These are phyloP conservation scores for Lordiphosa mommai DNA, from an alignment of 1,140 invertebrate genomes.

Conservation along the genomic window DNA sequence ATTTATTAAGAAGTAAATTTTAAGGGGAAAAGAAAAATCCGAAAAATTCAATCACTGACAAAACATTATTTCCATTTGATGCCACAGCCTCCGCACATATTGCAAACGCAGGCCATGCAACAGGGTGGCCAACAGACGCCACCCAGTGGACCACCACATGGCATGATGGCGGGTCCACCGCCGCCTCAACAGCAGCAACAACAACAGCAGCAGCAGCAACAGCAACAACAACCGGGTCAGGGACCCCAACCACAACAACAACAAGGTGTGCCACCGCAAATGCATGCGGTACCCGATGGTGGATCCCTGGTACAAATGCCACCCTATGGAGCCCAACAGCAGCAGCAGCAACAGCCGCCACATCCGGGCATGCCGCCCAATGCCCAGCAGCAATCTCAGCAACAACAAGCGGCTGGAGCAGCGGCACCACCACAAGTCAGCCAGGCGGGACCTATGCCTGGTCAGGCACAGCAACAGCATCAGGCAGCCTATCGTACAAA, in stretches of 20 bases:
- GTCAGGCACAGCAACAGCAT: slow-evolving; percentile 36
- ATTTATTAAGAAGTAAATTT: no score
- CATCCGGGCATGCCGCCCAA: slow-evolving; percentile 75
- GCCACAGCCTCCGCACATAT: slow-evolving; percentile 81
- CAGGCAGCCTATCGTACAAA: slow-evolving; percentile 44
- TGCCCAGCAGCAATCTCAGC: slow-evolving; percentile 33
- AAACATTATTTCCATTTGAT: background rate
- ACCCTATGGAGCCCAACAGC: slow-evolving; percentile 60
- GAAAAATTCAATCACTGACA: background rate
- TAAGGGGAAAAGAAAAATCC: no score
- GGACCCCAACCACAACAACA: slow-evolving; percentile 29
- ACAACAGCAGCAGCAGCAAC: slow-evolving; percentile 71
- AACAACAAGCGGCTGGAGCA: slow-evolving; percentile 22
- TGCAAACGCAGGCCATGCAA: slow-evolving; percentile 74
- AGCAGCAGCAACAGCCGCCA: slow-evolving; percentile 39
- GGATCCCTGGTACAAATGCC: slow-evolving; percentile 69
- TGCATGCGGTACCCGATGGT: slow-evolving; percentile 27
- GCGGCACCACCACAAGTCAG: slow-evolving; percentile 35
- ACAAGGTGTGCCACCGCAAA: slow-evolving; percentile 51
- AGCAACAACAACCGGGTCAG: slow-evolving; percentile 63
- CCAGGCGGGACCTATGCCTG: slow-evolving; percentile 24
- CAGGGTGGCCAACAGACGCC: slow-evolving; percentile 79
- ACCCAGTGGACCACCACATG: slow-evolving; percentile 79
- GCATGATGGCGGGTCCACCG: slow-evolving; percentile 79
- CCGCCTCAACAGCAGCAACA: slow-evolving; percentile 50